Evolutionary conservation across 2,888 invertebrate genomes (phyloP).

Genomic region (Leptinotarsa tumamoca): DNA sequence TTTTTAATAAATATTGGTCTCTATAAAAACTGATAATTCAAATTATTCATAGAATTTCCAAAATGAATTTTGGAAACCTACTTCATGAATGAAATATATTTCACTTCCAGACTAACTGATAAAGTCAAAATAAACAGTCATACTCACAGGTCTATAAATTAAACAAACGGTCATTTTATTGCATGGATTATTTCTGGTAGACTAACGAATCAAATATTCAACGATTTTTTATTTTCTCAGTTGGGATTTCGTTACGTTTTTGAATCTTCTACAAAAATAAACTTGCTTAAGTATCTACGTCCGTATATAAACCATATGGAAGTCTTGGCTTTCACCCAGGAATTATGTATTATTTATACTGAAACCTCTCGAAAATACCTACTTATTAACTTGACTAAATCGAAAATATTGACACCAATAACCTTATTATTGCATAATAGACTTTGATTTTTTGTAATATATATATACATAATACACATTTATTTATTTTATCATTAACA

Average conservation of each 20-base stretch:
- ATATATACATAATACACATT: no score
- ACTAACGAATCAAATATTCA: slow-evolving; percentile 7
- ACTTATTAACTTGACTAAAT: slow-evolving; percentile 9
- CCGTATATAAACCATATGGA: slow-evolving; percentile 30
- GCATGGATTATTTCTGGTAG: neutral
- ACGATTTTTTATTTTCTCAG: slow-evolving; percentile 19
- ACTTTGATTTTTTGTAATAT: neutral
- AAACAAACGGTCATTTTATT: neutral
- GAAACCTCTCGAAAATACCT: slow-evolving; percentile 20
- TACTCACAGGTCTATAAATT: neutral
- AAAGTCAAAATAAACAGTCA: neutral
- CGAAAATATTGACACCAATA: slow-evolving; percentile 3
- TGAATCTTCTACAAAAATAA: slow-evolving; percentile 31
- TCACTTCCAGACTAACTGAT: neutral
- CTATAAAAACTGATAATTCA: no score
- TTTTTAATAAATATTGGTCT: no score
- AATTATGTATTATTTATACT: slow-evolving; percentile 31
- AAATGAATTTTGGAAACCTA: neutral
- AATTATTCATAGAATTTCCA: no score
- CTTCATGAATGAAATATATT: slow-evolving; percentile 1
- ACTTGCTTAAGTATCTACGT: slow-evolving; percentile 29
- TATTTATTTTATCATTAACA: no score
- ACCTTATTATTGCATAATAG: neutral
- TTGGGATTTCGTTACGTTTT: slow-evolving; percentile 19
- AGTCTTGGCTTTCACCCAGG: slow-evolving; percentile 29